Evolutionary conservation across 2,888 invertebrate species (phyloP).

Genomic region (Aspidapion aeneum): DNA sequence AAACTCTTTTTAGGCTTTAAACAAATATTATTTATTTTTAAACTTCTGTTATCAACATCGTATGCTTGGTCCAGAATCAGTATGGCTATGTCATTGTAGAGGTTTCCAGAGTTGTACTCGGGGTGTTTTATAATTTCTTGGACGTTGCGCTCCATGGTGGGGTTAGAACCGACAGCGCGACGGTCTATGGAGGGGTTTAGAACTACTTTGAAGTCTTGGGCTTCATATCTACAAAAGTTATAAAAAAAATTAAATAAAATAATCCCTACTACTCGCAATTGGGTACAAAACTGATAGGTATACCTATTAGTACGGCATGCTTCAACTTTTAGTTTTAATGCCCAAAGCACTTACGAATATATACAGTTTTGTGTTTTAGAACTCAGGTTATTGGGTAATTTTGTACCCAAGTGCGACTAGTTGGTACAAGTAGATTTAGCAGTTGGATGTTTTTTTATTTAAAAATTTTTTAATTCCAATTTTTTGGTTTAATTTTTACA

Average conservation of each 20-base stretch:
- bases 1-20: slow-evolving; percentile 57
- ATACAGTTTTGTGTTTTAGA: too few species aligned
- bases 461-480: too few species aligned
- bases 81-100: slow-evolving; percentile 66
- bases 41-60: slow-evolving; percentile 52
- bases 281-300: too few species aligned
- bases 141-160: slow-evolving; percentile 59
- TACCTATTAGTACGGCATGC: too few species aligned
- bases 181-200: slow-evolving; percentile 76
- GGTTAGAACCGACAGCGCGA: slow-evolving; percentile 55
- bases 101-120: slow-evolving; percentile 52
- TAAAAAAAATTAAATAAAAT: too few species aligned
- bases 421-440: too few species aligned
- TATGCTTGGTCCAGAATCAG: slow-evolving; percentile 57
- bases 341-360: too few species aligned
- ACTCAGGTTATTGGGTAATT: too few species aligned
- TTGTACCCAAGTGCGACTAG: too few species aligned
- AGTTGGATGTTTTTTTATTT: too few species aligned
- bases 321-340: too few species aligned
- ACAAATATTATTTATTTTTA: slow-evolving; percentile 60
- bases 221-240: slow-evolving; percentile 18
- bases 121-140: slow-evolving; percentile 49
- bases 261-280: background rate
- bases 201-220: slow-evolving; percentile 50
- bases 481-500: too few species aligned